Percentiles rank a stretch among this genome's conserved stretches.
Conservation (phyloP, 2,888 invertebrate species). For the Mystacides longicornis region DNA sequence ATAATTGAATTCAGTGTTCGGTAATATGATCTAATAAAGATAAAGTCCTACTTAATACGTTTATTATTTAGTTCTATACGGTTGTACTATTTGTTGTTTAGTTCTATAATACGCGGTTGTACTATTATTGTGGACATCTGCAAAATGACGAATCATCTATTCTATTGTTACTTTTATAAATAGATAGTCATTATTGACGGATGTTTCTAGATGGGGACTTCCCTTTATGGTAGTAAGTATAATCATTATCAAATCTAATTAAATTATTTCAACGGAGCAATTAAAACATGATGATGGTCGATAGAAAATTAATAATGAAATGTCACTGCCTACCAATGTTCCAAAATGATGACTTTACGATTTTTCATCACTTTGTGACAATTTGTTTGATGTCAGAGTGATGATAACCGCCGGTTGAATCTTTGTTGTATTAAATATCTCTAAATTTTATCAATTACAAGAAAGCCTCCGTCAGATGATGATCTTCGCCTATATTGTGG, state of each 20-base stretch:
- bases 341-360: no score
- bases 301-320: no score
- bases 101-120: background rate
- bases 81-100: background rate
- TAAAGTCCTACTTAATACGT: background rate
- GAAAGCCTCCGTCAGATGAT: no score
- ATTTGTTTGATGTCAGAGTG: no score
- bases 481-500: no score
- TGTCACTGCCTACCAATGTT: no score
- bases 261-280: background rate
- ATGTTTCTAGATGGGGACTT: background rate
- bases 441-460: no score
- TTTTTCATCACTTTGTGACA: no score
- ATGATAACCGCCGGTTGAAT: no score
- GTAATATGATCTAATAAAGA: background rate
- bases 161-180: background rate
- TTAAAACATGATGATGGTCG: constrained; percentile 1
- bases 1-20: background rate
- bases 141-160: background rate
- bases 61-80: background rate
- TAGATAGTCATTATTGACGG: background rate
- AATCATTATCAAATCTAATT: background rate
- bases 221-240: background rate
- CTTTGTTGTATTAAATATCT: no score
- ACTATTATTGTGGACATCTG: background rate